These are phyloP conservation scores for Sula dactylatra DNA, from an alignment of 2,113 vertebrate genomes.

Conservation along the genomic window DNA sequence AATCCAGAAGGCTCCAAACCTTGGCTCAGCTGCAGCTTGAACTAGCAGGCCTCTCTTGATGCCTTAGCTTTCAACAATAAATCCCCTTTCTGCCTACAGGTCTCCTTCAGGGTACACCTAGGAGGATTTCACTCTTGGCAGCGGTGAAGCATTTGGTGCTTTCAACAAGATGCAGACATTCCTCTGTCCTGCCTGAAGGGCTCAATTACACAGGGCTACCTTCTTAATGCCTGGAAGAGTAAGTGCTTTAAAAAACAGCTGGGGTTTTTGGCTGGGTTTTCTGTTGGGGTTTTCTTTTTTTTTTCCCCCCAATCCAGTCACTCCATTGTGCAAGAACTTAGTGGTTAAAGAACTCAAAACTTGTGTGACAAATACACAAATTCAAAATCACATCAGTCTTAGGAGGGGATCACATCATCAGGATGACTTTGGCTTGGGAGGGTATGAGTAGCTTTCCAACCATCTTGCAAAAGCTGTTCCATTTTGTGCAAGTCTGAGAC, in stretches of 20 bases:
- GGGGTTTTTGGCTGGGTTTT: not conserved
- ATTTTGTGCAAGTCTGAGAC: not conserved
- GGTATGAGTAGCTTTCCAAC: not conserved
- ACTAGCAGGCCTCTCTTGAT: not conserved
- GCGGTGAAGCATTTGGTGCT: not conserved
- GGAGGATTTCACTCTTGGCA: not conserved
- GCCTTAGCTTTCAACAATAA: not conserved
- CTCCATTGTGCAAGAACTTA: not conserved
- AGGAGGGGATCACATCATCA: not conserved
- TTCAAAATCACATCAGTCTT: not conserved
- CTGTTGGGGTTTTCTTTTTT: not conserved
- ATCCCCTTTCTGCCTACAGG: not conserved
- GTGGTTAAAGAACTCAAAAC: not conserved
- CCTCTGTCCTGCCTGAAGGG: not conserved
- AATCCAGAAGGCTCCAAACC: not conserved
- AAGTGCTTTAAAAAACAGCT: not conserved
- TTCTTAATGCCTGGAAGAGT: not conserved
- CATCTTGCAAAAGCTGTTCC: not conserved
- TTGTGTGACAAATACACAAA: not conserved
- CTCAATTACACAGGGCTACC: not conserved
- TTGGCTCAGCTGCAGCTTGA: not conserved
- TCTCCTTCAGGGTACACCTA: not conserved
- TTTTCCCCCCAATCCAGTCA: not conserved
- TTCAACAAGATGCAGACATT: not conserved
- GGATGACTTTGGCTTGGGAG: not conserved